Base-by-base conservation (phyloP, 2,113 vertebrate genomes). In the Chloropsis cyanopogon region DNA sequence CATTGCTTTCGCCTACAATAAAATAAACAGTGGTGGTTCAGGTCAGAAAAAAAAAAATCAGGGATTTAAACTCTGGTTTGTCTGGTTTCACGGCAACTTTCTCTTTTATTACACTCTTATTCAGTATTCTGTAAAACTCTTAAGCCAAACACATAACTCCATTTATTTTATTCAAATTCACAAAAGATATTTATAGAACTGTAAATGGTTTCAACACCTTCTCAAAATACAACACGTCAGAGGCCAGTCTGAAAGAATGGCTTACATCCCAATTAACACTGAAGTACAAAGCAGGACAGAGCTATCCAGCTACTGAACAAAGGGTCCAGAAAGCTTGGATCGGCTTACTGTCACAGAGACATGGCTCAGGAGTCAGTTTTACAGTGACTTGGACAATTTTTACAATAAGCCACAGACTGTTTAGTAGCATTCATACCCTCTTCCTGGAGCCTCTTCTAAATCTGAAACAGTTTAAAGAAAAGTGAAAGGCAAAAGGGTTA, bases 181-280 rank as follows among this genome's bases (percentile, higher is more conserved):
- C 60, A 84, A 29, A 86, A 91, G 77, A 6, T 92, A 93, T 64
- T 88, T 93, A 86, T 70, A 96, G 53, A 91, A 73, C 33, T 22
- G 25, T 72, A 91, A 70, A 29, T 66, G 42, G 28, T 37, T 91
- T 79, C 41, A 95, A 64, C 28, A 21, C 39, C 63, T 81, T 49
- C 23, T 54, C 69, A 87, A 81, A 86, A 72, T 33, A n/a, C 18
- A 85, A 22, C 50, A 46, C 2, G 18, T 76, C 39, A 69, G 63
- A 52, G 66, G 64, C 50, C 46, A 17, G 0, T 18, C 28, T 22
- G 35, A 70, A 52, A 76, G 41, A 79, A 90, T 23, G 28, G 47
- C 60, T 41, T 83, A 29, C 31, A 57, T 88, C 64, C 52, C 46
- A 70, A 14, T 65, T 41, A 80, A 54, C 56, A 18, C 42, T 46